Evolutionary conservation across 2,113 vertebrate species (phyloP).

Genomic region (Polyodon spathula): DNA sequence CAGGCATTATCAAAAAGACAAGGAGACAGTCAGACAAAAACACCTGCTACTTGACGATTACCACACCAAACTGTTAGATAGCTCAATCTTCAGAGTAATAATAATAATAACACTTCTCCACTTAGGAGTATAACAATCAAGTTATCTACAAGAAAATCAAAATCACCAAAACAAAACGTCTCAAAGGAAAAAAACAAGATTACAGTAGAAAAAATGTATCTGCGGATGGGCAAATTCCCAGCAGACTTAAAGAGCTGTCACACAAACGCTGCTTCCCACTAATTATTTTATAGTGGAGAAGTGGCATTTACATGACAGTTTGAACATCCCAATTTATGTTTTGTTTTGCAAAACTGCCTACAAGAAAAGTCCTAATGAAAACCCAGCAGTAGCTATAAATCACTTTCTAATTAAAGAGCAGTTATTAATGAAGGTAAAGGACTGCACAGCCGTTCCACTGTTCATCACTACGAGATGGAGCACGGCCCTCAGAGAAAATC

Average conservation of each 20-base stretch:
- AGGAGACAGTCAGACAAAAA: too few species aligned
- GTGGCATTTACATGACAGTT: slow-evolving; percentile 15
- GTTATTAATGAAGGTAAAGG: slow-evolving; percentile 13
- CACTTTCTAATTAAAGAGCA: slow-evolving; percentile 11
- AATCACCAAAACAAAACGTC: too few species aligned
- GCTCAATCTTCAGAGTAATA: too few species aligned
- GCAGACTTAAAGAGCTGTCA: slow-evolving; percentile 9
- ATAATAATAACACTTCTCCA: too few species aligned
- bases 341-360: slow-evolving; percentile 2
- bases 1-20: too few species aligned
- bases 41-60: too few species aligned
- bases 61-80: too few species aligned
- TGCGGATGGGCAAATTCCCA: slow-evolving; percentile 8
- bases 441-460: neutral
- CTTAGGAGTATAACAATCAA: too few species aligned
- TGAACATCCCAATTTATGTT: slow-evolving; percentile 20
- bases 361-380: slow-evolving; percentile 13
- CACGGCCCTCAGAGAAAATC: slow-evolving; percentile 3
- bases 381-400: slow-evolving; percentile 11
- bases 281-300: slow-evolving; percentile 18
- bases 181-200: neutral
- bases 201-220: neutral
- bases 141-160: too few species aligned
- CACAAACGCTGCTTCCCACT: slow-evolving; percentile 2
- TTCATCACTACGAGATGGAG: neutral